Evolutionary conservation across 2,113 vertebrate genomes (phyloP).

Genomic region (Atherinomorus stipes): DNA sequence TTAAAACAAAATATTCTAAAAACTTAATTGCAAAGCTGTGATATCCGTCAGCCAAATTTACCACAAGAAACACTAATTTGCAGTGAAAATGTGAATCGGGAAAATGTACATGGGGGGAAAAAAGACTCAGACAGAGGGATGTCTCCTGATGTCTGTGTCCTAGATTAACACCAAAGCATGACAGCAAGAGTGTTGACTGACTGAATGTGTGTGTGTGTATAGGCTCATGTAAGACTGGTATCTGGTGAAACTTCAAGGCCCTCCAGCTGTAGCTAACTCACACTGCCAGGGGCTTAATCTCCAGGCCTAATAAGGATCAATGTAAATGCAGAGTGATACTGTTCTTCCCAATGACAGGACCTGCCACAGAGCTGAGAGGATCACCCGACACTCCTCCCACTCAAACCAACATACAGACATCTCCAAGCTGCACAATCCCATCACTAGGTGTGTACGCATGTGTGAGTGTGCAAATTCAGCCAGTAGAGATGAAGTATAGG

Average conservation of each 20-base stretch:
- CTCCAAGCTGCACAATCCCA: conserved; percentile 31
- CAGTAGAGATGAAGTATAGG: conserved; percentile 40
- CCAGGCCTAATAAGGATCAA: conserved; percentile 80
- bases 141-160: conserved; percentile 52
- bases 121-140: conserved; percentile 41
- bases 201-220: neutral
- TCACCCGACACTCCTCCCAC: conserved; percentile 65
- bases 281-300: conserved; percentile 70
- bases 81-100: conserved; percentile 27
- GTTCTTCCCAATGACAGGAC: conserved; percentile 73
- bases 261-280: conserved; percentile 47
- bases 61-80: conserved; percentile 24
- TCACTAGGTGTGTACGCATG: conserved; percentile 8
- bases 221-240: conserved; percentile 12
- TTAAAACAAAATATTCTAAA: conserved; percentile 19
- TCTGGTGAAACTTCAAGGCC: conserved; percentile 29
- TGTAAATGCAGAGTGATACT: conserved; percentile 80
- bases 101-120: conserved; percentile 13
- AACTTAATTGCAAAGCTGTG: conserved; percentile 14
- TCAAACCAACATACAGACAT: conserved; percentile 47
- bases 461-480: conserved; percentile 18
- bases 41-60: conserved; percentile 31
- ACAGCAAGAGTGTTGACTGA: conserved; percentile 36
- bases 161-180: conserved; percentile 59
- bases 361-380: conserved; percentile 70